Evolutionary conservation across 2,888 invertebrate genomes (phyloP), one percentile per base, ranked within the genome.

Genomic region (Chironomus tentans): DNA sequence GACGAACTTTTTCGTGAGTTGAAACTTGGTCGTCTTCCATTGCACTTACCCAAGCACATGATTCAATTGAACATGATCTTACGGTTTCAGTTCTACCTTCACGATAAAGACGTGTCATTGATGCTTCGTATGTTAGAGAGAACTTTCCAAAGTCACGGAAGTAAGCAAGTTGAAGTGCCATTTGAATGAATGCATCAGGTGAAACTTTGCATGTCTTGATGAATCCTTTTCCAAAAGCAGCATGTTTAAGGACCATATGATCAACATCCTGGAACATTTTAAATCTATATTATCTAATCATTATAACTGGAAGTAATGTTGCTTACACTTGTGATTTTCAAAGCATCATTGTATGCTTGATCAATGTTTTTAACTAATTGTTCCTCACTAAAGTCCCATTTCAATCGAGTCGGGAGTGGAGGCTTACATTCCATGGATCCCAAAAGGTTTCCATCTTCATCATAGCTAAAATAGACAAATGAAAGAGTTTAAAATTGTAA

Each of bases 61-160:
- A 94, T 83, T 96, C 94, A 15, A 91, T 87, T 13, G 95, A 93
- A 81, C 95, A 95, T 0, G 95, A 93, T 77, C 96, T 86, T 0
- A 97, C 95, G 0, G 97, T 97, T 85, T 97, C 97, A 0, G 97
- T 97, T 79, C 97, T 88, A 0, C 97, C 97, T 85, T 96, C 96
- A 77, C 94, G 87, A 86, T 89, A 97, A 79, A 97, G 85, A 77
- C 97, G 87, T 0, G 97, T 97, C 97, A 97, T 97, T 24, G 95
- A 95, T 0, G 97, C 96, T 85, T 97, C 97, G 82, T 97, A 97
- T 0, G 97, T 97, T 78, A 97, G 86, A 82, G 91, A 93, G 84
- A 97, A 97, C 79, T 92, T 91, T 0, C 91, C 90, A 75, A 93
- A 91, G 82, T 93, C 91, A 83, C 95, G 86, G 83, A 88, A 95